Conservation (phyloP, 1,140 invertebrate species). For the Battus philenor region DNA sequence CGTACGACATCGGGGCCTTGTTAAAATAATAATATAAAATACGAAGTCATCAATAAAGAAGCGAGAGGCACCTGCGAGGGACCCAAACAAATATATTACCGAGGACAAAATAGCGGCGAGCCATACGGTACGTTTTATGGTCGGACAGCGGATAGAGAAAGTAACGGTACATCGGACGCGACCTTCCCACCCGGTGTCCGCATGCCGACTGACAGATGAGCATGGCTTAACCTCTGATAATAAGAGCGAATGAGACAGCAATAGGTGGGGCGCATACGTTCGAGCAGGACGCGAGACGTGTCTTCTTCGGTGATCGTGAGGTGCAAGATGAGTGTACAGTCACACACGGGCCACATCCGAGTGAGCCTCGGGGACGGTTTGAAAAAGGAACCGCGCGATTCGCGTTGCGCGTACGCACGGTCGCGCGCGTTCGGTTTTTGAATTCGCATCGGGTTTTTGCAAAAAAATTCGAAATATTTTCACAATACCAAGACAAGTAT, state of each 20-base stretch:
- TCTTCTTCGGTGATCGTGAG: conserved; percentile 73
- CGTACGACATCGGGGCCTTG: conserved; percentile 24
- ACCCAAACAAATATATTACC: conserved; percentile 45
- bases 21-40: conserved; percentile 28
- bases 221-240: conserved; percentile 70
- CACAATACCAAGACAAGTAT: no score
- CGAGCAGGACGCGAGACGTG: conserved; percentile 48
- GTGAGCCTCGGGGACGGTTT: conserved; percentile 59
- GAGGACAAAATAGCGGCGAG: conserved; percentile 41
- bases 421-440: conserved; percentile 45
- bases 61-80: conserved; percentile 42
- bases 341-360: conserved; percentile 69
- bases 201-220: conserved; percentile 69
- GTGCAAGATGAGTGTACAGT: conserved; percentile 72
- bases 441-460: conserved; percentile 34
- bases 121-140: conserved; percentile 60
- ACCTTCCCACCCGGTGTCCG: conserved; percentile 63
- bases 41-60: conserved; percentile 33
- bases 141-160: conserved; percentile 51
- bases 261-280: conserved; percentile 26
- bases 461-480: conserved; percentile 7
- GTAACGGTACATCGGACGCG: conserved; percentile 57
- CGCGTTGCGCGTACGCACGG: conserved; percentile 58
- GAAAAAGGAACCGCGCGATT: conserved; percentile 55
- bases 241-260: conserved; percentile 53